A percentile compares a stretch with the other conserved stretches of the same genome.
phyloP scores from a whole-genome alignment of 2,888 invertebrate species.

The Auanema freiburgensis region DNA sequence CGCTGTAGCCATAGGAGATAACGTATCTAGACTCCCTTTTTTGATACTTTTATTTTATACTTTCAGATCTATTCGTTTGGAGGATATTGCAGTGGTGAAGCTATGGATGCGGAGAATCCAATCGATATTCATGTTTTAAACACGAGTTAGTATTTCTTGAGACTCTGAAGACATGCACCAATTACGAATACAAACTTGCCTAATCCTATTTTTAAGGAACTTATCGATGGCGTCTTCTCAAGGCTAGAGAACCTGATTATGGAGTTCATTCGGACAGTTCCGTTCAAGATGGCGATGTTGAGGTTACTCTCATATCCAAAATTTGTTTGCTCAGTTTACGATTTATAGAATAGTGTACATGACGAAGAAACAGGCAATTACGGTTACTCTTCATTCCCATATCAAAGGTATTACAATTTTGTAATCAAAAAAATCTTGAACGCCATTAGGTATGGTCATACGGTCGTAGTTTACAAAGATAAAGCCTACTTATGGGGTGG shows the following conservation, averaged over 20 bases:
- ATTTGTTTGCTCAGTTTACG: too few species aligned
- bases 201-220: background rate
- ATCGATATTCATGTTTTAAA: constrained; percentile 86
- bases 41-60: background rate
- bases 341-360: too few species aligned
- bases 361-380: too few species aligned
- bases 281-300: too few species aligned
- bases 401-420: constrained; percentile 10
- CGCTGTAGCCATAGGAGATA: constrained; percentile 66
- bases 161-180: background rate
- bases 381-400: constrained; percentile 4
- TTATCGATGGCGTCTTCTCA: constrained; percentile 3
- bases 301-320: too few species aligned
- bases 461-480: constrained; percentile 79
- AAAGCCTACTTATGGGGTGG: constrained; percentile 88
- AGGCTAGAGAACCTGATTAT: background rate
- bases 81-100: constrained; percentile 84
- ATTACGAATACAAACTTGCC: background rate
- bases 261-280: background rate
- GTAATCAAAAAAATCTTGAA: background rate
- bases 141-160: constrained; percentile 70
- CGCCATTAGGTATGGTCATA: constrained; percentile 82
- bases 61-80: constrained; percentile 82
- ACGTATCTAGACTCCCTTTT: constrained; percentile 1
- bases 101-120: constrained; percentile 73